Conservation (phyloP, 53 echinoderm and acorn worm species). For the Paracentrotus lividus region DNA sequence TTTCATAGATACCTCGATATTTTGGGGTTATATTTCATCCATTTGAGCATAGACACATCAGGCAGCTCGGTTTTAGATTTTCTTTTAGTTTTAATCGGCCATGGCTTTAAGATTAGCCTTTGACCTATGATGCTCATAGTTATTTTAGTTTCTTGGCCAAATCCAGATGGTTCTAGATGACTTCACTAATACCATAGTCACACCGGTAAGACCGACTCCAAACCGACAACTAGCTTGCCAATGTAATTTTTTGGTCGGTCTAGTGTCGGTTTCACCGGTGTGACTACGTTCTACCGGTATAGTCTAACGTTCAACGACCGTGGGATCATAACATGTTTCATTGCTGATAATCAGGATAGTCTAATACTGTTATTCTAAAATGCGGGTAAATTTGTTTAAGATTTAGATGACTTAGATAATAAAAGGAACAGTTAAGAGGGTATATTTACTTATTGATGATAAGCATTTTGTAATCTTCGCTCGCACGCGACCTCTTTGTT, state of each 20-base stretch:
- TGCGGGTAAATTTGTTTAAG: conserved; percentile 25
- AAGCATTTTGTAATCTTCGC: conserved; percentile 1
- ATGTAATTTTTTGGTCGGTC: too few relatives aligned
- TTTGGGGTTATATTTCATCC: too few relatives aligned
- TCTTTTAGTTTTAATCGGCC: too few relatives aligned
- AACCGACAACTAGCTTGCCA: too few relatives aligned
- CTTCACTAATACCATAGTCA: too few relatives aligned
- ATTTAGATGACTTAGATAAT: conserved; percentile 27
- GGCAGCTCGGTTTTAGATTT: too few relatives aligned
- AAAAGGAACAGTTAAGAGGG: not conserved
- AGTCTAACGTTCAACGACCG: conserved; percentile 48
- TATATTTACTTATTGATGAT: conserved; percentile 33
- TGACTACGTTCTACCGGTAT: too few relatives aligned
- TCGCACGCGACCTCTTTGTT: conserved; percentile 21
- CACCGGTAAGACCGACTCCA: too few relatives aligned
- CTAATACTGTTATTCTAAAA: not conserved
- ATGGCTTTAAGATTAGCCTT: not conserved
- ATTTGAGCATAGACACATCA: too few relatives aligned
- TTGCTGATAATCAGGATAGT: not conserved
- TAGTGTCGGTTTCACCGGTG: too few relatives aligned
- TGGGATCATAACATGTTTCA: conserved; percentile 45
- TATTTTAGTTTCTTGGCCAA: not conserved
- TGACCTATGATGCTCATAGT: not conserved
- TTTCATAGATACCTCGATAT: too few relatives aligned
- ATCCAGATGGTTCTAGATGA: not conserved